These are phyloP conservation scores for Heliconius aoede DNA, from an alignment of 2,888 invertebrate genomes.

Conservation along the genomic window DNA sequence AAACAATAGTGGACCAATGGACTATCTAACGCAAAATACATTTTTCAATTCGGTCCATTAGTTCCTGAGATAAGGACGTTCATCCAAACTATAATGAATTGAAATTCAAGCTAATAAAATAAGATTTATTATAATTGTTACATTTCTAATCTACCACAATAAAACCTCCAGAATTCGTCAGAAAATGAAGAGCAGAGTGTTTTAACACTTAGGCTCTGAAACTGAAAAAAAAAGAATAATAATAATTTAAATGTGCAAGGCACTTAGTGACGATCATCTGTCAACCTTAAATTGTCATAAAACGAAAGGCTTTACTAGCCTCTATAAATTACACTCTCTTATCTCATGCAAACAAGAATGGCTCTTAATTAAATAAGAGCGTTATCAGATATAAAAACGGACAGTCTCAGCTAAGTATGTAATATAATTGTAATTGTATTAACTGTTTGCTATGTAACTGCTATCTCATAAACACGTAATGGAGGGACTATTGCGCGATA, in stretches of 20 bases:
- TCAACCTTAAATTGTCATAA: conserved; percentile 74
- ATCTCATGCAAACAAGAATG: conserved; percentile 73
- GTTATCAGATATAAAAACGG: conserved; percentile 76
- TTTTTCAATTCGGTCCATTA: too few species aligned
- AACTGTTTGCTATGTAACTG: conserved; percentile 32
- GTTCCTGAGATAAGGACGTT: too few species aligned
- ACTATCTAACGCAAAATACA: too few species aligned
- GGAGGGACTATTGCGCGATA: conserved; percentile 6
- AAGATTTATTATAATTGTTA: too few species aligned
- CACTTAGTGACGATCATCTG: conserved; percentile 20
- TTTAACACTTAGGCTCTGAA: too few species aligned
- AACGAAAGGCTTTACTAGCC: conserved; percentile 73
- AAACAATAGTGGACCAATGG: too few species aligned
- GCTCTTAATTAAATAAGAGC: conserved; percentile 72
- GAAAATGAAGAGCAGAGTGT: too few species aligned
- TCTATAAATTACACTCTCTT: conserved; percentile 73
- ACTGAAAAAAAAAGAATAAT: too few species aligned
- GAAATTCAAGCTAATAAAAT: too few species aligned
- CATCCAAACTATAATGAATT: too few species aligned
- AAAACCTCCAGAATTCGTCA: too few species aligned
- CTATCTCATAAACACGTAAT: conserved; percentile 29
- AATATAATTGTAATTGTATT: conserved; percentile 41
- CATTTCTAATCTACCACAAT: too few species aligned
- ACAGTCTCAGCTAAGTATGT: conserved; percentile 57
- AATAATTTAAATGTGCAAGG: conserved; percentile 11